Evolutionary conservation across 1,140 invertebrate species (phyloP), one percentile per base, ranked within the genome.

Genomic region (Drosophila pallidifrons): DNA sequence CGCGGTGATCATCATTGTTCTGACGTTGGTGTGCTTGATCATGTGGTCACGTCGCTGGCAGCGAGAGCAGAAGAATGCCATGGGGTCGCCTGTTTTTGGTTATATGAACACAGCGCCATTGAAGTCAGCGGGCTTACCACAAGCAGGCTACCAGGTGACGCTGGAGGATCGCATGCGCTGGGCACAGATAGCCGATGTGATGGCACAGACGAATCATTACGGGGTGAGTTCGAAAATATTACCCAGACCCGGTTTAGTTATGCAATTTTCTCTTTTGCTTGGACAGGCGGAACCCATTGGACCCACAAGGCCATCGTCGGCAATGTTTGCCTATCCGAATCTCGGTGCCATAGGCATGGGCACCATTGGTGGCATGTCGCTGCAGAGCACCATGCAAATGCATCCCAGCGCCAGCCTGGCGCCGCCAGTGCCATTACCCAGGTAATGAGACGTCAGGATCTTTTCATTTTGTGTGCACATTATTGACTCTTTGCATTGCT

Each of bases 21-120:
- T 98, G 28, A 98, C 97, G 0, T 93, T 98, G 1, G 95, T 97
- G 1, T 97, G 97, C 79, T 94, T 98, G 3, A 96, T 98, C 65
- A 97, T 97, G 94, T 98, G 97, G 97, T 98, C 97, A 95, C 96
- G 97, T 58, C 95, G 96, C 70, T 98, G 97, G 97, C 97, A 96
- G 45, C 94, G 96, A 1, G 97, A 98, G 82, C 97, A 98, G 85
- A 97, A 98, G 89, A 95, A 95, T 77, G 95, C 95, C 8, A 91
- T 93, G 66, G 96, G 96, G 0, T 96, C 96, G 1, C 96, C 96
- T 0, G 96, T 97, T 7, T 97, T 97, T 92, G 96, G 95, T 66
- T 97, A 97, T 79, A 96, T 97, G 95, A 95, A 95, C 30, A 95
- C 96, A 65, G 96, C 95, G 72, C 95, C 95, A 6, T 93, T 96